A percentile compares a stretch with the other conserved stretches of the same genome.
Conservation (phyloP, 2,113 vertebrate species). For the Pachycephala philippinensis region DNA sequence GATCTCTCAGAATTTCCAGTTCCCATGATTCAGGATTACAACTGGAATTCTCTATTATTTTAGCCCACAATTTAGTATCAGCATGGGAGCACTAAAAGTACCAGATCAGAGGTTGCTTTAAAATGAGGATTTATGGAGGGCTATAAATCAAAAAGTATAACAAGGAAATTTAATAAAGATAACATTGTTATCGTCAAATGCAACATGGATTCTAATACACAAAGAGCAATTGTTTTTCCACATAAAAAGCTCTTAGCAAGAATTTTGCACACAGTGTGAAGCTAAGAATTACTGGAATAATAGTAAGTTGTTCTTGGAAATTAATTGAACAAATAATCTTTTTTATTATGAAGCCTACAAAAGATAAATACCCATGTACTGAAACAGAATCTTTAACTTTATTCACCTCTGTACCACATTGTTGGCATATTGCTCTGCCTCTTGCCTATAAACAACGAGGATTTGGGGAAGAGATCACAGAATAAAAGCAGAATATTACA, state of each 20-base stretch:
- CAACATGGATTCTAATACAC: not conserved
- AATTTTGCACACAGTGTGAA: not conserved
- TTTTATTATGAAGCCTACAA: not conserved
- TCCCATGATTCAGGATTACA: not conserved
- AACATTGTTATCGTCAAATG: not conserved
- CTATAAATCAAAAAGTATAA: not conserved
- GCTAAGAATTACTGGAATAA: not conserved
- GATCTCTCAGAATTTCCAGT: not conserved
- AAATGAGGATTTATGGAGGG: not conserved
- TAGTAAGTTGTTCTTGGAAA: not conserved
- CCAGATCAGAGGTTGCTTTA: not conserved
- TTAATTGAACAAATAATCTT: not conserved
- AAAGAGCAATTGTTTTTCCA: not conserved
- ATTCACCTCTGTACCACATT: not conserved
- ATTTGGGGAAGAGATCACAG: not conserved
- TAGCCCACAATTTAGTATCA: not conserved
- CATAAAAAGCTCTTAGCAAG: not conserved
- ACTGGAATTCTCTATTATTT: not conserved
- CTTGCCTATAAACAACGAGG: not conserved
- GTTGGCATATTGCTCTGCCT: not conserved
- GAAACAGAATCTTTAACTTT: not conserved
- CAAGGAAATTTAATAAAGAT: not conserved
- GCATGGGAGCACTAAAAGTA: not conserved
- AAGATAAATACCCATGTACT: not conserved
- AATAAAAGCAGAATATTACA: not conserved